phyloP scores from a whole-genome alignment of 2,113 vertebrate species.

The Salvelinus fontinalis region DNA sequence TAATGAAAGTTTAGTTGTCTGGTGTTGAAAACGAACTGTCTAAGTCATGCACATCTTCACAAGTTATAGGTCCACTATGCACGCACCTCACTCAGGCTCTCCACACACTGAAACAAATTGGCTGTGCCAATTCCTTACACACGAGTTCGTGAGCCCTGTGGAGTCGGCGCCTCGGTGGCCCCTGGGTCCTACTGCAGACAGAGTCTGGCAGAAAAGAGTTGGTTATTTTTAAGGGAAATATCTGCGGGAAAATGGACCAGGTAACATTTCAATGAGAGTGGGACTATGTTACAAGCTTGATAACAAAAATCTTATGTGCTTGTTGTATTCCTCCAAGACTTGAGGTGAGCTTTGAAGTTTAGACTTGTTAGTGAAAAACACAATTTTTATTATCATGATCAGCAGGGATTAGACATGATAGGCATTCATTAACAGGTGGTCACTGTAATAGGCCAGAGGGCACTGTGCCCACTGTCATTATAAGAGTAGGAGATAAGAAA shows the following conservation, averaged over 20 bases:
- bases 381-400: background rate
- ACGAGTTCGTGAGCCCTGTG: constrained; percentile 42
- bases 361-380: background rate
- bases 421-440: background rate
- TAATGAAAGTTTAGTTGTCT: too few relatives aligned
- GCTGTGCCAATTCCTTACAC: constrained; percentile 58
- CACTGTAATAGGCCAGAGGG: background rate
- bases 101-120: constrained; percentile 40
- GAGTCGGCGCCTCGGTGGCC: background rate
- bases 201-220: background rate
- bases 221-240: background rate
- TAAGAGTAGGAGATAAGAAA: background rate
- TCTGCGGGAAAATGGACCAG: too few relatives aligned
- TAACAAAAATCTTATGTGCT: too few relatives aligned
- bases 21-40: too few relatives aligned
- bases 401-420: background rate
- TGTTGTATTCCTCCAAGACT: too few relatives aligned
- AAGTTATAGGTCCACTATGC: too few relatives aligned
- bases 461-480: background rate
- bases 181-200: background rate
- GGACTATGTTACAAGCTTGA: too few relatives aligned
- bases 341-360: too few relatives aligned
- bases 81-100: background rate
- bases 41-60: too few relatives aligned
- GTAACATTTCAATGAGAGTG: too few relatives aligned